These are phyloP conservation scores for Xerus rutilus DNA, from an alignment of 2,797 vertebrate species.

Conservation along the genomic window DNA sequence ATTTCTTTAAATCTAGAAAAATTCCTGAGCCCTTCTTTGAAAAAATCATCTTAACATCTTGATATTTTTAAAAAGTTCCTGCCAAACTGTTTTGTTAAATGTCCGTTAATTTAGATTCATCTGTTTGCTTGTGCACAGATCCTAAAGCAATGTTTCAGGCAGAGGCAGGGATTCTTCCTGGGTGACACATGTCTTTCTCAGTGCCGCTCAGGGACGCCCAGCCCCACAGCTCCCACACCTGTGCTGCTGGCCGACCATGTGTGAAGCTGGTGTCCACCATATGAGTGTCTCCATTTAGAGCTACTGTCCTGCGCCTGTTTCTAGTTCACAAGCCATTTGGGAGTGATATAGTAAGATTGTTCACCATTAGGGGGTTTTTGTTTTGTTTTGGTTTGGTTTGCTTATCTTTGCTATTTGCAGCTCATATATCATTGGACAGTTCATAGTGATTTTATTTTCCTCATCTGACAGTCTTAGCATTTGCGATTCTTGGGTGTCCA, in stretches of 20 bases:
- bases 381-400: not conserved
- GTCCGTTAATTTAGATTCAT: not conserved
- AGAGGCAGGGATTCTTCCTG: not conserved
- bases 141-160: not conserved
- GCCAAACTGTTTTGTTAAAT: not conserved
- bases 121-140: not conserved
- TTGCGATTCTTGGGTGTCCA: not conserved
- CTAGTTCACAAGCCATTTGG: not conserved
- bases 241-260: not conserved
- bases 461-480: not conserved
- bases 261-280: not conserved
- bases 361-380: not conserved
- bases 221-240: too few relatives aligned
- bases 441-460: not conserved
- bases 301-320: not conserved
- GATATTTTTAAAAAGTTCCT: not conserved
- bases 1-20: not conserved
- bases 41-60: not conserved
- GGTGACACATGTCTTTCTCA: rapidly evolving
- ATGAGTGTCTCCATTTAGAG: not conserved
- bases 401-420: not conserved
- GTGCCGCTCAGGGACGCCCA: not conserved
- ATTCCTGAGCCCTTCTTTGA: not conserved
- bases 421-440: not conserved
- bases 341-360: not conserved